A percentile compares a stretch with the other conserved stretches of the same genome.
These are phyloP conservation scores for Hyla sarda DNA, from an alignment of 2,113 vertebrate species.

Conservation along the genomic window DNA sequence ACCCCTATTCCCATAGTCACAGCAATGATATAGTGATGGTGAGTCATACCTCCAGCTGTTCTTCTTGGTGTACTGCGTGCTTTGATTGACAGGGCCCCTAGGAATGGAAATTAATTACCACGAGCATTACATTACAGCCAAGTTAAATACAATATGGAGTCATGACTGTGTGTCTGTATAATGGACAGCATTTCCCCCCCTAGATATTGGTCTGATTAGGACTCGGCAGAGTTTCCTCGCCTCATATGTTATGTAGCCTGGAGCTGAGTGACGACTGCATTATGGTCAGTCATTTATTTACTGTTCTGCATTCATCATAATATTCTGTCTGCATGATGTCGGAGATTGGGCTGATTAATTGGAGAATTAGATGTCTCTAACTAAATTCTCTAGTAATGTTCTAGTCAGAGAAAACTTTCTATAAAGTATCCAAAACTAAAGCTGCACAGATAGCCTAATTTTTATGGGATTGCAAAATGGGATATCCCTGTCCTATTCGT, in stretches of 20 bases:
- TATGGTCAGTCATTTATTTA: constrained; percentile 22
- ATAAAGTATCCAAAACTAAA: background rate
- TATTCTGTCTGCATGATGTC: constrained; percentile 1
- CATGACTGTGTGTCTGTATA: background rate
- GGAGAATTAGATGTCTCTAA: background rate
- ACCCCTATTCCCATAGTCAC: constrained; percentile 20
- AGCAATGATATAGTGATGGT: constrained; percentile 32
- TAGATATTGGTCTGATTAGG: constrained; percentile 20
- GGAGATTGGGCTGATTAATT: background rate
- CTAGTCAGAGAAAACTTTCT: background rate
- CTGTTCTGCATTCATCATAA: constrained; percentile 21
- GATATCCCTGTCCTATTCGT: background rate
- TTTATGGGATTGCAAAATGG: background rate
- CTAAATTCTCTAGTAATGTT: background rate
- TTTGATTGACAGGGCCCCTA: constrained; percentile 44
- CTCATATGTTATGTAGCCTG: constrained; percentile 18
- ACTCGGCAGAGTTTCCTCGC: constrained; percentile 8
- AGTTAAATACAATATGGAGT: constrained; percentile 49
- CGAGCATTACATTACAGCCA: constrained; percentile 49
- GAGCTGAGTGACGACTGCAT: constrained; percentile 21
- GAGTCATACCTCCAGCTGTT: constrained; percentile 47
- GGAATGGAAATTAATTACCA: constrained; percentile 45
- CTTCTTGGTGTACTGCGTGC: background rate
- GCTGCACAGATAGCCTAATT: background rate
- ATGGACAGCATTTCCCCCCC: constrained; percentile 14